A percentile compares a stretch with the other conserved stretches of the same genome.
phyloP scores from a whole-genome alignment of 92 coral and sea anemone genomes.

The Bergia sp. region DNA sequence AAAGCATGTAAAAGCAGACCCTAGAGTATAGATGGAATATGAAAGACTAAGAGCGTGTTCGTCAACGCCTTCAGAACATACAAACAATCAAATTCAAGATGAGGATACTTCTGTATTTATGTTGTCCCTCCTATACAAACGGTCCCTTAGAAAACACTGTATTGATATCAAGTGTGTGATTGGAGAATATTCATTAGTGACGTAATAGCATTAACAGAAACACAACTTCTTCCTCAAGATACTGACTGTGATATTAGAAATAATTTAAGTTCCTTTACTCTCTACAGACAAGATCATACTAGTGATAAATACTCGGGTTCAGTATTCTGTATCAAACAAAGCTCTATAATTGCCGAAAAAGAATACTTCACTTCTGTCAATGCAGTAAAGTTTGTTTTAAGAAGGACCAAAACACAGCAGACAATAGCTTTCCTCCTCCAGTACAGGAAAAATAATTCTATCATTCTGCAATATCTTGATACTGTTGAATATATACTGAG shows the following conservation, averaged over 20 bases:
- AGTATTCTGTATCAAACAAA: neutral
- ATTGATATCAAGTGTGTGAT: constrained; percentile 53
- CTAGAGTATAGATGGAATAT: constrained; percentile 38
- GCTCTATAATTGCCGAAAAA: no score
- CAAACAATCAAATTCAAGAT: neutral
- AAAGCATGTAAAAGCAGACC: constrained; percentile 56
- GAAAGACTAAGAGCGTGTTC: neutral
- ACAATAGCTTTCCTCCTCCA: neutral
- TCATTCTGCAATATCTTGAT: neutral
- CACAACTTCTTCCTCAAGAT: no score
- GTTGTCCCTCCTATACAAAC: no score
- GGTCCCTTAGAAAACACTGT: constrained; percentile 44
- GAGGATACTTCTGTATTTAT: no score
- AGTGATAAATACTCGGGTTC: no score
- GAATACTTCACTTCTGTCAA: no score
- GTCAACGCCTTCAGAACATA: no score
- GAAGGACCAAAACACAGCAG: neutral
- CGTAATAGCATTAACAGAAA: neutral
- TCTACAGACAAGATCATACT: no score
- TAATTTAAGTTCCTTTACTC: no score
- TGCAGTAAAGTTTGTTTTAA: no score
- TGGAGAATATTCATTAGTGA: neutral
- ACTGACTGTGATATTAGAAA: no score
- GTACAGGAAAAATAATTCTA: neutral
- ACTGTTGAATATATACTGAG: neutral